Conservation (phyloP, 1,140 invertebrate genomes). For the Cydia pomonella region DNA sequence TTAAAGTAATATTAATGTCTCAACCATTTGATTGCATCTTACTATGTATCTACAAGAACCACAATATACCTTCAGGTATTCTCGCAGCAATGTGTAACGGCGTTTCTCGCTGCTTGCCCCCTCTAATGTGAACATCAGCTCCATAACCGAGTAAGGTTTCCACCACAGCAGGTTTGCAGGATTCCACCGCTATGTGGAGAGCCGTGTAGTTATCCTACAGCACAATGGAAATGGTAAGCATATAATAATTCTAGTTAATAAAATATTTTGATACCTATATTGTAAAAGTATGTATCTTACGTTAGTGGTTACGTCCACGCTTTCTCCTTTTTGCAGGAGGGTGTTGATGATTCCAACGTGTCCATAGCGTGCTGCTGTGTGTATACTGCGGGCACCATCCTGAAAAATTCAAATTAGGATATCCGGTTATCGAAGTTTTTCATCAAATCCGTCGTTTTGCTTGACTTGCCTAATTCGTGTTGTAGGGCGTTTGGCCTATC, state of each 20-base stretch:
- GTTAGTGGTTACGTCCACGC: constrained; percentile 96
- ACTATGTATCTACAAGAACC: background rate
- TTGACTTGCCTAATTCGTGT: background rate
- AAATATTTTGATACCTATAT: background rate
- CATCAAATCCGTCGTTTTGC: background rate
- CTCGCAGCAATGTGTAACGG: constrained; percentile 97
- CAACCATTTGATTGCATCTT: constrained; percentile 19
- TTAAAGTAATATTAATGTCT: background rate
- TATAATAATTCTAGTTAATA: background rate
- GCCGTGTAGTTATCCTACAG: constrained; percentile 99
- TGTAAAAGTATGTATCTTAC: constrained; percentile 81
- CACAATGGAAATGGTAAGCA: constrained; percentile 10
- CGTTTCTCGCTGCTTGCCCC: constrained; percentile 93
- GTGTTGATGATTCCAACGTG: constrained; percentile 99
- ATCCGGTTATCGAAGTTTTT: background rate
- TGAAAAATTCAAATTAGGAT: constrained; percentile 52
- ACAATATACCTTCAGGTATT: constrained; percentile 88
- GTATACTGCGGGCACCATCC: constrained; percentile 94
- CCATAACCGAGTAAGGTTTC: constrained; percentile 98
- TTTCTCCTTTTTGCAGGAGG: constrained; percentile 96
- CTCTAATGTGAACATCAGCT: constrained; percentile 97
- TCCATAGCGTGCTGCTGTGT: constrained; percentile 95
- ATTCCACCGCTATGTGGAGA: constrained; percentile 99
- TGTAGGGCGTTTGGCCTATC: background rate
- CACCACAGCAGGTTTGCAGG: constrained; percentile 96